Percentiles rank a stretch among this genome's conserved stretches.
These are phyloP conservation scores for Gadus macrocephalus DNA, from an alignment of 2,113 vertebrate species.

Conservation along the genomic window DNA sequence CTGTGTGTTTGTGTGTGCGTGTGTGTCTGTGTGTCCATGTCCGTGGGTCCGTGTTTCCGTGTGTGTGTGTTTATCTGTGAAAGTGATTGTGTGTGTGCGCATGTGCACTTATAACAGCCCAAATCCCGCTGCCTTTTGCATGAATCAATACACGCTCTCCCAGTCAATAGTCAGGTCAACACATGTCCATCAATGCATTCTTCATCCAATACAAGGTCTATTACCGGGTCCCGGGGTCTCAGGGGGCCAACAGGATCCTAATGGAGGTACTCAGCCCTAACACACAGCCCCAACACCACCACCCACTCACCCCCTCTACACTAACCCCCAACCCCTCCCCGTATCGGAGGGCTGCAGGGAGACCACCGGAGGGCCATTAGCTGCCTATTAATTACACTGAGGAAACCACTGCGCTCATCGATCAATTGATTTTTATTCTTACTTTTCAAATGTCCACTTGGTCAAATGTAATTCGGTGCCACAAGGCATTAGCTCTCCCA, in stretches of 20 bases:
- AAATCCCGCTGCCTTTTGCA: conserved; percentile 14
- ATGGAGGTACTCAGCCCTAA: conserved; percentile 47
- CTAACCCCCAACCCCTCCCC: conserved; percentile 31
- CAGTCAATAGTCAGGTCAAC: conserved; percentile 61
- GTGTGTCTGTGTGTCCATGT: neutral
- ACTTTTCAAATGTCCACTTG: conserved; percentile 51
- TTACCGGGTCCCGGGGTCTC: conserved; percentile 61
- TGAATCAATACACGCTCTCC: conserved; percentile 52
- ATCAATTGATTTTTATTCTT: conserved; percentile 46
- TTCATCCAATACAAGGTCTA: conserved; percentile 65
- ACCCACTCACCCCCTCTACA: conserved; percentile 19
- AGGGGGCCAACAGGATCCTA: conserved; percentile 65
- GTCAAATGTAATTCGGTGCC: conserved; percentile 69
- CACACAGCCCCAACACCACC: neutral
- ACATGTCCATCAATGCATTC: conserved; percentile 61
- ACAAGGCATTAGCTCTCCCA: conserved; percentile 56
- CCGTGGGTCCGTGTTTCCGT: neutral
- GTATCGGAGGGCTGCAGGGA: conserved; percentile 38
- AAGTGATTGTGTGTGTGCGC: no score
- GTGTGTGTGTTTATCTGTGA: neutral
- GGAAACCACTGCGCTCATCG: conserved; percentile 72
- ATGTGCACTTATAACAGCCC: conserved; percentile 10
- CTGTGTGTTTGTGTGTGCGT: no score
- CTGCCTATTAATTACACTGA: conserved; percentile 78
- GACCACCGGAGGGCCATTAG: conserved; percentile 67